Evolutionary conservation across 2,888 invertebrate species (phyloP).

Genomic region (Acanthopleura granulata): DNA sequence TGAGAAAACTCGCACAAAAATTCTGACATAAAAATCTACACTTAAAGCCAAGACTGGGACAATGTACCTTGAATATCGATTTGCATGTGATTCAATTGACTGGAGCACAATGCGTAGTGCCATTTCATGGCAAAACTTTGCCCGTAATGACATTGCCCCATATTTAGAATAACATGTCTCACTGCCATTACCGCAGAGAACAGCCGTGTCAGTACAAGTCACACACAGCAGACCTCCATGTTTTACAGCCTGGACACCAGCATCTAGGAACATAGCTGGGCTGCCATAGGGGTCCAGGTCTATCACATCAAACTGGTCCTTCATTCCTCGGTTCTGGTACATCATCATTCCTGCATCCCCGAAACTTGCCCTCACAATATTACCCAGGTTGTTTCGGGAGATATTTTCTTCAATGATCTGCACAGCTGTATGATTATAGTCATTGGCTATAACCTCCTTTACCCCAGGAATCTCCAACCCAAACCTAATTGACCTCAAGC

Average conservation of each 20-base stretch:
- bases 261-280: conserved; percentile 86
- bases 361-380: conserved; percentile 81
- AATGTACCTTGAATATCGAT: conserved; percentile 92
- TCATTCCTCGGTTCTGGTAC: conserved; percentile 74
- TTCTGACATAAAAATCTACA: conserved; percentile 95
- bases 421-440: conserved; percentile 87
- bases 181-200: conserved; percentile 93
- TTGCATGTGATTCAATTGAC: conserved; percentile 91
- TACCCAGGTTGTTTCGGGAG: conserved; percentile 79
- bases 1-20: conserved; percentile 88
- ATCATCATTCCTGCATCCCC: conserved; percentile 82
- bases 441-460: conserved; percentile 85
- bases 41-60: conserved; percentile 91
- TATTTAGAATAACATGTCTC: conserved; percentile 96
- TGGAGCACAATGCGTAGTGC: conserved; percentile 93
- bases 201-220: conserved; percentile 96
- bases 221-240: conserved; percentile 87
- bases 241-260: conserved; percentile 63
- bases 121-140: conserved; percentile 89
- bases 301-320: conserved; percentile 85
- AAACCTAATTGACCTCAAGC: conserved; percentile 94
- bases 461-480: conserved; percentile 92
- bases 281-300: conserved; percentile 99
- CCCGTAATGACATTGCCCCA: conserved; percentile 87
- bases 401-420: conserved; percentile 87